Conservation (phyloP, 2,888 invertebrate species). For the Leistus spinibarbis region DNA sequence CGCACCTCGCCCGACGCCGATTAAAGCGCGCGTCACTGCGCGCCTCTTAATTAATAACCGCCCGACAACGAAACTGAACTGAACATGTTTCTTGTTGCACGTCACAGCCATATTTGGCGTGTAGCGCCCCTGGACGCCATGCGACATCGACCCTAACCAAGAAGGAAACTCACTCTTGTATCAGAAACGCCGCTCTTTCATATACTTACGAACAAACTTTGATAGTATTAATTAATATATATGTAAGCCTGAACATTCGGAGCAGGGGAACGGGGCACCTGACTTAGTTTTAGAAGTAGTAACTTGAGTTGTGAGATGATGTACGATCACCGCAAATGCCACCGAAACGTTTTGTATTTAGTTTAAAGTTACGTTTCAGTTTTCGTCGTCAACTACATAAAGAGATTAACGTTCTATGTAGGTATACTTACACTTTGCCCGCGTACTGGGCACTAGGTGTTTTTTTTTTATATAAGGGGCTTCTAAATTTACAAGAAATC, state of each 20-base stretch:
- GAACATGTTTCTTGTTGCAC: neutral
- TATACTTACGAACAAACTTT: neutral
- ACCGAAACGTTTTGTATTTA: neutral
- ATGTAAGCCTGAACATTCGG: neutral
- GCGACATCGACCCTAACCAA: neutral
- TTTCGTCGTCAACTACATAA: neutral
- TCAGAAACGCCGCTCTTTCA: neutral
- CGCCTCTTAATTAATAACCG: neutral
- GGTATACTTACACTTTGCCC: too few relatives aligned
- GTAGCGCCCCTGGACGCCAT: neutral
- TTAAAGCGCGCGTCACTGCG: neutral
- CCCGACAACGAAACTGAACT: neutral
- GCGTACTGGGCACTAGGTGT: too few relatives aligned
- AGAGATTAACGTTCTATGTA: neutral
- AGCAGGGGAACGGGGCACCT: neutral
- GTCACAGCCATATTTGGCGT: neutral
- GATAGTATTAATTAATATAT: neutral
- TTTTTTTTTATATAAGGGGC: too few relatives aligned
- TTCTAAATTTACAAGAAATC: too few relatives aligned
- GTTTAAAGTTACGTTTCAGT: neutral
- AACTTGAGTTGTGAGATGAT: neutral
- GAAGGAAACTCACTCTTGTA: neutral
- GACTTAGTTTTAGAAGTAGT: neutral
- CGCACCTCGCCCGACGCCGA: slow-evolving; percentile 17
- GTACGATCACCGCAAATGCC: neutral